Conservation (phyloP, 1,140 invertebrate species). For the Venturia canescens region DNA sequence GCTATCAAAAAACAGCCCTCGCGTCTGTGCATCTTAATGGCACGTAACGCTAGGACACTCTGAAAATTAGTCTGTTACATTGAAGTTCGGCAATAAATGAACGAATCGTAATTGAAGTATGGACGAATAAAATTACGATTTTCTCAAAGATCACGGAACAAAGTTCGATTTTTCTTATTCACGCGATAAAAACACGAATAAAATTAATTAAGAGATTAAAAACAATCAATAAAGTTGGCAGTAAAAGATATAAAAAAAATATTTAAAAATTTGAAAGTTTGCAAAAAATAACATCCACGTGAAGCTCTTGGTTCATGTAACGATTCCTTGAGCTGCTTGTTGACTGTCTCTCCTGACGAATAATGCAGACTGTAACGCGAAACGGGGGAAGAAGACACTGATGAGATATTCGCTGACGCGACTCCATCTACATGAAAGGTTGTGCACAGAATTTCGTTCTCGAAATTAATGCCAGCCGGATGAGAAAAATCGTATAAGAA, state of each 20-base stretch:
- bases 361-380: slow-evolving; percentile 43
- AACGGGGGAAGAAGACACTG: neutral
- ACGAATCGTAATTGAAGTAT: neutral
- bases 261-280: too few relatives aligned
- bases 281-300: neutral
- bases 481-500: neutral
- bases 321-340: neutral
- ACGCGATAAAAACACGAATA: too few relatives aligned
- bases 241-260: neutral
- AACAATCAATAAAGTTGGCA: too few relatives aligned
- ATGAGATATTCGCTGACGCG: slow-evolving; percentile 56
- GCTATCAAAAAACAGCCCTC: too few relatives aligned
- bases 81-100: neutral
- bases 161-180: too few relatives aligned
- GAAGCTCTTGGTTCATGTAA: neutral
- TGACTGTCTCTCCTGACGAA: slow-evolving; percentile 18
- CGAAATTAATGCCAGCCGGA: neutral
- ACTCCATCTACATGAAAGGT: slow-evolving; percentile 3
- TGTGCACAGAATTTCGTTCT: neutral
- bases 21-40: too few relatives aligned
- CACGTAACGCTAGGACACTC: too few relatives aligned
- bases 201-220: too few relatives aligned
- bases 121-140: too few relatives aligned
- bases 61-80: slow-evolving; percentile 27
- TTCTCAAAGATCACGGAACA: too few relatives aligned